Conservation (phyloP, 2,113 vertebrate genomes). For the Oncorhynchus masou region DNA sequence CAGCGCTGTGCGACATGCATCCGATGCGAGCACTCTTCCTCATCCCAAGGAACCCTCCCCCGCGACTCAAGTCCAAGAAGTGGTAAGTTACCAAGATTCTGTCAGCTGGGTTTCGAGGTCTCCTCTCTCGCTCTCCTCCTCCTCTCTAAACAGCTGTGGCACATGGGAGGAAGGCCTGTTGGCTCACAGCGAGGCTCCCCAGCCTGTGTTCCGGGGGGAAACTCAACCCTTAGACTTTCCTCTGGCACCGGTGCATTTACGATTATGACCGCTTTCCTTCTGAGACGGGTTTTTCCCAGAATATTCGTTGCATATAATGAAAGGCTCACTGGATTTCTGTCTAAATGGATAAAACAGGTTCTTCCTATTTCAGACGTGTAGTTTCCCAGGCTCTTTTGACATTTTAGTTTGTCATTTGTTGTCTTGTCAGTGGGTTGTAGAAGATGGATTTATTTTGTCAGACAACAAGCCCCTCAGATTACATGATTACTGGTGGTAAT, state of each 20-base stretch:
- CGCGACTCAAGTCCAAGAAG: conserved; percentile 98
- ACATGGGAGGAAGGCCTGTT: conserved; percentile 35
- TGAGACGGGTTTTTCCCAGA: neutral
- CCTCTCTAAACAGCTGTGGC: conserved; percentile 45
- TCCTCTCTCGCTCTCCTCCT: too few species aligned
- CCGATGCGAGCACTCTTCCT: conserved; percentile 99
- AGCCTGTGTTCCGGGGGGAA: conserved; percentile 22
- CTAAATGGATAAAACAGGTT: too few species aligned
- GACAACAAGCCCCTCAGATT: neutral
- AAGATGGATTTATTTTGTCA: neutral
- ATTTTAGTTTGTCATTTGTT: neutral
- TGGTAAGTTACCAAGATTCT: conserved; percentile 77
- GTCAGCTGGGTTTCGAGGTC: neutral
- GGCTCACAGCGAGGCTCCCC: conserved; percentile 1
- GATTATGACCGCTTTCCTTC: neutral
- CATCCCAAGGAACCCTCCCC: conserved; percentile 97
- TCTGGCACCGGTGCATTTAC: neutral
- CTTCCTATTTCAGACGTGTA: too few species aligned
- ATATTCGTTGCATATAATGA: conserved; percentile 18
- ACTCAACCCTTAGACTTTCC: neutral
- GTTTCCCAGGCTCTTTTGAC: neutral
- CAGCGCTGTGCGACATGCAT: conserved; percentile 99
- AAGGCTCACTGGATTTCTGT: neutral
- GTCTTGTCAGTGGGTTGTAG: too few species aligned
- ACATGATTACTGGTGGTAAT: neutral